Evolutionary conservation across 2,113 vertebrate genomes (phyloP).

Genomic region (Athene cunicularia): DNA sequence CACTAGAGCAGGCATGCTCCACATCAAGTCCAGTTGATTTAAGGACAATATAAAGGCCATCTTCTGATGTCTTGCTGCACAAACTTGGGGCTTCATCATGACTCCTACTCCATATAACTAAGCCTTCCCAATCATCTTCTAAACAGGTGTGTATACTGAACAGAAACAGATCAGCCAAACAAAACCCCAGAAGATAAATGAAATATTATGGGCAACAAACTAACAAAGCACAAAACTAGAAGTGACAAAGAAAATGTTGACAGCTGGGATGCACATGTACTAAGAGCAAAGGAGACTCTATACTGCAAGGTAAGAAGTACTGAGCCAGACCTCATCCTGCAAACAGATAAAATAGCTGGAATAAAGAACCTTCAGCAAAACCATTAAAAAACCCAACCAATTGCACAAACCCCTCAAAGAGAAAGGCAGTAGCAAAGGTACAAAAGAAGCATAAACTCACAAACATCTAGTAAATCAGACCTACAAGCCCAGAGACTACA

Average conservation of each 20-base stretch:
- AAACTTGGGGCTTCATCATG: neutral
- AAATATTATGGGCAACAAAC: neutral
- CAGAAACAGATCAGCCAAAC: neutral
- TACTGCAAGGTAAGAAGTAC: neutral
- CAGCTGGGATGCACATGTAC: neutral
- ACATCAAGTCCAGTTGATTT: neutral
- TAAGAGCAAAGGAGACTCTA: neutral
- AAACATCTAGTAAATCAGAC: neutral
- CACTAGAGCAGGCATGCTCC: neutral
- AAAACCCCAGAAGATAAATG: neutral
- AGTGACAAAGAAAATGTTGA: neutral
- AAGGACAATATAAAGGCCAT: neutral
- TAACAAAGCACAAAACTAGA: neutral
- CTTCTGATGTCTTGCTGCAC: neutral
- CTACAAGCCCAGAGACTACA: neutral
- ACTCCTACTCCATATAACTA: neutral
- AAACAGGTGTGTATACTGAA: neutral
- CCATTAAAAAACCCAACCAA: neutral
- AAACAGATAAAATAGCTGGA: neutral
- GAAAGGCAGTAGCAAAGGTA: neutral
- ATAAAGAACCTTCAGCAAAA: neutral
- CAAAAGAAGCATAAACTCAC: neutral
- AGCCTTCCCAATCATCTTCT: neutral
- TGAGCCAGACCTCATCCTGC: neutral
- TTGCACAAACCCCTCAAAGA: neutral